These are phyloP conservation scores for Atlantisia rogersi DNA, from an alignment of 2,113 vertebrate species.

Conservation along the genomic window DNA sequence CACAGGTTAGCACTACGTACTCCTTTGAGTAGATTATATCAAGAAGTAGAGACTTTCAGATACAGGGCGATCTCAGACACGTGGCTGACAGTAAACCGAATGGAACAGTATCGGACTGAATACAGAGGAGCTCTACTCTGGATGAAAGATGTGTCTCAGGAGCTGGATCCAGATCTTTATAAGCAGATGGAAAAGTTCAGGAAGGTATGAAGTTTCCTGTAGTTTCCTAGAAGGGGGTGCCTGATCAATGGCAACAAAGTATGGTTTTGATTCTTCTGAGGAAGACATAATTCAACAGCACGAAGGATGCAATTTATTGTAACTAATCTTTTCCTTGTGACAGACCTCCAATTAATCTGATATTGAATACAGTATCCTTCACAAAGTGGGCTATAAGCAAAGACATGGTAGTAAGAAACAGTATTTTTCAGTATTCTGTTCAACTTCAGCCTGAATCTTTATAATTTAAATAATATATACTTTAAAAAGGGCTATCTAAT, in stretches of 20 bases:
- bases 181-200: slow-evolving; percentile 99
- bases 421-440: slow-evolving; percentile 29
- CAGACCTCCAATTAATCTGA: slow-evolving; percentile 53
- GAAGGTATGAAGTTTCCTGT: slow-evolving; percentile 82
- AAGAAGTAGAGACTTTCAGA: slow-evolving; percentile 97
- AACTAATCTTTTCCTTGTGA: slow-evolving; percentile 42
- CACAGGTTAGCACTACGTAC: slow-evolving; percentile 85
- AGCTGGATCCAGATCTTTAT: slow-evolving; percentile 93
- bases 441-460: slow-evolving; percentile 40
- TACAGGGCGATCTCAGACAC: slow-evolving; percentile 96
- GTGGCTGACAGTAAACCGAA: slow-evolving; percentile 95
- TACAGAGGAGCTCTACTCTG: slow-evolving; percentile 94
- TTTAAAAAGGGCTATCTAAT: slow-evolving; percentile 21
- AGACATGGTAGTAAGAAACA: slow-evolving; percentile 30
- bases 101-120: slow-evolving; percentile 95
- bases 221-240: neutral
- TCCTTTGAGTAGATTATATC: slow-evolving; percentile 91
- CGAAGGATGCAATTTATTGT: slow-evolving; percentile 47
- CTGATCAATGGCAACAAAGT: slow-evolving; percentile 12
- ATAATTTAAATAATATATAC: slow-evolving; percentile 8
- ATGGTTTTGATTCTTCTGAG: slow-evolving; percentile 34
- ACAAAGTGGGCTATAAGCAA: neutral
- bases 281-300: slow-evolving; percentile 34
- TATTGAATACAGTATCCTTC: neutral
- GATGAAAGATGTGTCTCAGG: slow-evolving; percentile 99